phyloP scores from a whole-genome alignment of 2,113 vertebrate genomes.

The Grantiella picta region DNA sequence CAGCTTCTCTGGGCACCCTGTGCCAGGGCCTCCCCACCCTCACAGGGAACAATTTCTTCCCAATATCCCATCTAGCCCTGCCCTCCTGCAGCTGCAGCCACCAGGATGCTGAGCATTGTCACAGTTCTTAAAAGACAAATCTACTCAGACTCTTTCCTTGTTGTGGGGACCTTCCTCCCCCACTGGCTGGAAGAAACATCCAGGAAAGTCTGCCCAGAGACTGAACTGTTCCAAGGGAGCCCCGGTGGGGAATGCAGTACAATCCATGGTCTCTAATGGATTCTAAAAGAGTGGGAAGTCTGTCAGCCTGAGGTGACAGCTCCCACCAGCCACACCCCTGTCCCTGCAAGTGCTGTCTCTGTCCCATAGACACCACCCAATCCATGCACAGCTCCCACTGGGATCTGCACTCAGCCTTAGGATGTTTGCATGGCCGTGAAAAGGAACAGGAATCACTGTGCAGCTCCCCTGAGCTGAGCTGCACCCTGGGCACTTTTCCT shows the following conservation, averaged over 20 bases:
- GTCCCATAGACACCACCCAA: neutral
- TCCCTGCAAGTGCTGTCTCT: too few species aligned
- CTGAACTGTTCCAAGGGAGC: neutral
- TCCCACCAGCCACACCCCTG: neutral
- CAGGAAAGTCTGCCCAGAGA: neutral
- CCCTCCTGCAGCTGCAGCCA: neutral
- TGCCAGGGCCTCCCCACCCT: neutral
- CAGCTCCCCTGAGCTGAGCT: neutral
- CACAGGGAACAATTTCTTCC: fast-evolving
- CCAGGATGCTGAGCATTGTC: neutral
- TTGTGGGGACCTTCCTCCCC: neutral
- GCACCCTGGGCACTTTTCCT: neutral
- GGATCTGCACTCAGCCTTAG: neutral
- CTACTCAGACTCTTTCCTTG: too few species aligned
- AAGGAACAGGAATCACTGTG: neutral
- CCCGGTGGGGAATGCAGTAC: neutral
- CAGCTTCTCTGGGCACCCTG: neutral
- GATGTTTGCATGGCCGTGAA: neutral
- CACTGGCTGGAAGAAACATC: neutral
- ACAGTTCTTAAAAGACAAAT: neutral
- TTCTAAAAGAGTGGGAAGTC: neutral
- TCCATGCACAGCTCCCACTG: neutral
- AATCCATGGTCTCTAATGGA: neutral
- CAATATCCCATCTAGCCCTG: neutral
- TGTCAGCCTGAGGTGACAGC: neutral